These are phyloP conservation scores for Periophthalmus magnuspinnatus DNA, from an alignment of 2,797 vertebrate genomes.

Conservation along the genomic window DNA sequence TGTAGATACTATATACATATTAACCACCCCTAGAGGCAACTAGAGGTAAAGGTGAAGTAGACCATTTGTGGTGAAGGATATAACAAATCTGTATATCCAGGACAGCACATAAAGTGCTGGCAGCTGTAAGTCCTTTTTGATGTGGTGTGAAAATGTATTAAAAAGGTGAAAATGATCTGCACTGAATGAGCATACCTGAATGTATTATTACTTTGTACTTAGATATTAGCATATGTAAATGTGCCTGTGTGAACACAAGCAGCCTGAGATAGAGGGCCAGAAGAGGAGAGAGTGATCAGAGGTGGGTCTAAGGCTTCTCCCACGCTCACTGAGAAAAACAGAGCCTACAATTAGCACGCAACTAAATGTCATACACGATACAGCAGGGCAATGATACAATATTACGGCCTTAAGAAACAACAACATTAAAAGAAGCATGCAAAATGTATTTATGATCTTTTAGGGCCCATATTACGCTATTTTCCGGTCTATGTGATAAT, in stretches of 20 bases:
- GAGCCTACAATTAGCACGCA: neutral
- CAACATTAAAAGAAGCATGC: too few species aligned
- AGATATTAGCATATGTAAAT: slow-evolving; percentile 78
- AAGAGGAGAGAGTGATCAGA: slow-evolving; percentile 66
- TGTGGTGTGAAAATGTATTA: neutral
- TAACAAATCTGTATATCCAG: neutral
- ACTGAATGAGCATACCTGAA: slow-evolving; percentile 66
- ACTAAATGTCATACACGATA: neutral
- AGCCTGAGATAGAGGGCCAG: slow-evolving; percentile 22
- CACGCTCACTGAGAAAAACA: neutral
- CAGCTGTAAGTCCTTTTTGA: neutral
- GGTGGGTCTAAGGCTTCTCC: slow-evolving; percentile 7
- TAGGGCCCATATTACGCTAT: too few species aligned
- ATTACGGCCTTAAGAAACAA: too few species aligned
- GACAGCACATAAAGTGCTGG: neutral
- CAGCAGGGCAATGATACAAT: neutral
- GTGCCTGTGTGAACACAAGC: slow-evolving; percentile 50
- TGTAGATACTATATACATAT: too few species aligned
- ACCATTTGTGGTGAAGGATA: neutral
- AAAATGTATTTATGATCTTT: too few species aligned
- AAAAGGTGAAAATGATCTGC: neutral
- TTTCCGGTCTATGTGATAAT: too few species aligned
- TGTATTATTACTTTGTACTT: slow-evolving; percentile 78
- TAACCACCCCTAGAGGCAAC: neutral
- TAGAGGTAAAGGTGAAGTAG: neutral